Conservation (phyloP, 2,113 vertebrate species). For the Corvus moneduloides region DNA sequence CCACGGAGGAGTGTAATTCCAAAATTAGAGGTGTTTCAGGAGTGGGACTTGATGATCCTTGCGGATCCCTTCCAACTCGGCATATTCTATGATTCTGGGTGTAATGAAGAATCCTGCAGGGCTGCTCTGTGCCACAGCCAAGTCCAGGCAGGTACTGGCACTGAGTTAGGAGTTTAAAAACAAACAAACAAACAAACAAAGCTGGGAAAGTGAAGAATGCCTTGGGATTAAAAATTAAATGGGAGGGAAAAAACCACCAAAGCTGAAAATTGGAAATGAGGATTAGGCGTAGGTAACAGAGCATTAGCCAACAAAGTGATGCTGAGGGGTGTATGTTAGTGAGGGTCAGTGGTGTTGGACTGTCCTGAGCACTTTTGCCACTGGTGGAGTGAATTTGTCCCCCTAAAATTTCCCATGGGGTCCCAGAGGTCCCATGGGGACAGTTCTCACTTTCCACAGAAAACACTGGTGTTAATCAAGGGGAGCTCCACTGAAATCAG, state of each 20-base stretch:
- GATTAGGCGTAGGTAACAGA: background rate
- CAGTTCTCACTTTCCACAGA: background rate
- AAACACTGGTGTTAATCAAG: background rate
- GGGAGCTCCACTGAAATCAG: background rate
- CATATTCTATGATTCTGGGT: background rate
- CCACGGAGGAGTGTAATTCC: background rate
- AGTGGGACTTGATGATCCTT: background rate
- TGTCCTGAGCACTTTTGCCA: background rate
- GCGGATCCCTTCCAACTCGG: background rate
- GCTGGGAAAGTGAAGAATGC: background rate
- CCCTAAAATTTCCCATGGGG: background rate
- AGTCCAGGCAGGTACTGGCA: background rate
- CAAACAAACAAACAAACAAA: background rate
- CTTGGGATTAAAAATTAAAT: background rate
- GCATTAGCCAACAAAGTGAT: background rate
- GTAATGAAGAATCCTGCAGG: background rate
- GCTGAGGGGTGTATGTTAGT: background rate
- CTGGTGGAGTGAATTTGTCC: background rate
- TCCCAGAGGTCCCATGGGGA: background rate
- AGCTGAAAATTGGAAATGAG: background rate
- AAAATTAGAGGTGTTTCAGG: background rate
- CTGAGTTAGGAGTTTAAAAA: background rate
- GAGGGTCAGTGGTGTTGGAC: background rate
- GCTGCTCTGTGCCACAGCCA: background rate
- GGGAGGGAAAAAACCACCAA: background rate